A percentile compares a stretch with the other conserved stretches of the same genome.
These are phyloP conservation scores for Escarpia spicata DNA, from an alignment of 2,888 invertebrate genomes.

Conservation along the genomic window DNA sequence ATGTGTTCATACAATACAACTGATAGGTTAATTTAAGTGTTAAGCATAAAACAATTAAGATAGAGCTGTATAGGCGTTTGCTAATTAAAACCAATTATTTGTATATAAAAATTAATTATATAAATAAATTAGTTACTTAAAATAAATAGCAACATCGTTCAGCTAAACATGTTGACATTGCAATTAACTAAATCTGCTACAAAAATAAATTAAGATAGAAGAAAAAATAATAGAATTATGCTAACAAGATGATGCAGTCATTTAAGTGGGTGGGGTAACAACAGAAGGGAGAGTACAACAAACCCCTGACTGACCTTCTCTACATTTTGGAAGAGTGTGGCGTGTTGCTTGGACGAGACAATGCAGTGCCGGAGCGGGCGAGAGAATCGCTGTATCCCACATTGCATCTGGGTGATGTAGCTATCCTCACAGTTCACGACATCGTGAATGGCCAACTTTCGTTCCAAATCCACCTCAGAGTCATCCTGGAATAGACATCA, in stretches of 20 bases:
- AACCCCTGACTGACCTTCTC: conserved; percentile 47
- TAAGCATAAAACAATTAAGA: too few relatives aligned
- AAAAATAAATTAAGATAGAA: too few relatives aligned
- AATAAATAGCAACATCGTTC: too few relatives aligned
- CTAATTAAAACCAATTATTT: too few relatives aligned
- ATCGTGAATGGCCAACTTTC: conserved; percentile 16
- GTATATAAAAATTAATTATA: too few relatives aligned
- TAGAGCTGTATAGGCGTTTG: too few relatives aligned
- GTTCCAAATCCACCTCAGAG: neutral
- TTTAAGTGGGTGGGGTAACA: neutral
- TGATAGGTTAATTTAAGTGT: too few relatives aligned
- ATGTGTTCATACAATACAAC: too few relatives aligned
- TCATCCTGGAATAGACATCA: neutral
- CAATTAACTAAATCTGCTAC: too few relatives aligned
- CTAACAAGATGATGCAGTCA: neutral
- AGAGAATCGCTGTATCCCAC: conserved; percentile 58
- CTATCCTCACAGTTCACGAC: conserved; percentile 46
- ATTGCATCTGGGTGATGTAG: conserved; percentile 58
- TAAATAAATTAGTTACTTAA: too few relatives aligned
- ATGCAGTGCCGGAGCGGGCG: conserved; percentile 59
- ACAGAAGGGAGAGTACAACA: neutral
- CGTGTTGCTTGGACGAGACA: conserved; percentile 52
- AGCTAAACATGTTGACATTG: too few relatives aligned
- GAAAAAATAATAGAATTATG: too few relatives aligned
- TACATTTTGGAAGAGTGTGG: conserved; percentile 58